Percentiles rank a stretch among this genome's conserved stretches.
These are phyloP conservation scores for Carduelis carduelis DNA, from an alignment of 2,797 vertebrate genomes.

Conservation along the genomic window DNA sequence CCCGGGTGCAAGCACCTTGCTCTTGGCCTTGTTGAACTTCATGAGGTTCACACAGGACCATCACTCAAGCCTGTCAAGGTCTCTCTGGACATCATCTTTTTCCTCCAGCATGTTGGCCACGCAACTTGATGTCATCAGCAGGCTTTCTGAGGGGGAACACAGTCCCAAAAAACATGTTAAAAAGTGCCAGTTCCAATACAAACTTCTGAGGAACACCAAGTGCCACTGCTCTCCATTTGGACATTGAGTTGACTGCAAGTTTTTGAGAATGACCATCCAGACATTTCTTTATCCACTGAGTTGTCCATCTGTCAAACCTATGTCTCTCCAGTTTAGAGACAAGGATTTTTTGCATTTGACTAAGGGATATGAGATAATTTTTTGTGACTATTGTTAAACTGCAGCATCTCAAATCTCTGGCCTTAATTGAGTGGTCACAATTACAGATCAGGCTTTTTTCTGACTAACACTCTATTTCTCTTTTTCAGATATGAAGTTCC, in stretches of 20 bases:
- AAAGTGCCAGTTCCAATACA: background rate
- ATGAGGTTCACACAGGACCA: background rate
- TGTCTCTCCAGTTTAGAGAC: background rate
- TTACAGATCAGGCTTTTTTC: background rate
- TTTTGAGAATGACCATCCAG: background rate
- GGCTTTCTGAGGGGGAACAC: background rate
- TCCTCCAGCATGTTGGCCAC: background rate
- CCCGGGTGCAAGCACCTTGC: background rate
- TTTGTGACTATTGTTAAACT: background rate
- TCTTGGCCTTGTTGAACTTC: background rate
- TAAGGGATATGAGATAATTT: background rate
- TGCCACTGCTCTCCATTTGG: background rate
- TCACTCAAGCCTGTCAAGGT: background rate
- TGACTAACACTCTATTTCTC: background rate
- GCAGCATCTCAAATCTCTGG: fast-evolving
- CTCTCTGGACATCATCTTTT: background rate
- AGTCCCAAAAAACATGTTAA: background rate
- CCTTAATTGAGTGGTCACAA: background rate
- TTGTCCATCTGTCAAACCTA: background rate
- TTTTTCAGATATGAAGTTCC: background rate
- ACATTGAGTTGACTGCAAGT: background rate
- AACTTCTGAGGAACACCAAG: background rate
- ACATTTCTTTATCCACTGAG: background rate
- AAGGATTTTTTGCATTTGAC: background rate
- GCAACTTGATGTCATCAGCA: background rate